A percentile compares a stretch with the other conserved stretches of the same genome.
phyloP scores from a whole-genome alignment of 2,113 vertebrate species.

The Vulpes vulpes region DNA sequence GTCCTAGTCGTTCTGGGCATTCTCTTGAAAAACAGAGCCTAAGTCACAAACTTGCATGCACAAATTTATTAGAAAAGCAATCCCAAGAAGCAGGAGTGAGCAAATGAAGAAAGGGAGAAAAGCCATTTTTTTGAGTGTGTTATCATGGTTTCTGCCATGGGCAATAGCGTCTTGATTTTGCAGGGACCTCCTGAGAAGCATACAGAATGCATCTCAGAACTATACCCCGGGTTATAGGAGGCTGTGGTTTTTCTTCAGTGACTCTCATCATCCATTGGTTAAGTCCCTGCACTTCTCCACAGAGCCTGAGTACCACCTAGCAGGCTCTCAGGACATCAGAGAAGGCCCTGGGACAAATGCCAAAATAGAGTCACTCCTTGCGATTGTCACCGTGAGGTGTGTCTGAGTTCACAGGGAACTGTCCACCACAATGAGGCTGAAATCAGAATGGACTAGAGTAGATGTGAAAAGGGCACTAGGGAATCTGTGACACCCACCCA shows the following conservation, averaged over 20 bases:
- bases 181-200: neutral
- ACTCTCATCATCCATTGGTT: neutral
- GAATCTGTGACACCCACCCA: neutral
- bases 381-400: neutral
- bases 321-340: neutral
- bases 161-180: neutral
- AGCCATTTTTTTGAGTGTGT: neutral
- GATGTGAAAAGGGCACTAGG: neutral
- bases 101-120: neutral
- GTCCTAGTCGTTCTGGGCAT: neutral
- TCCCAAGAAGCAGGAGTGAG: neutral
- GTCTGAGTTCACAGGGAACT: neutral
- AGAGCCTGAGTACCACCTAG: slow-evolving; percentile 2
- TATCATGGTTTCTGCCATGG: neutral
- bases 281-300: neutral
- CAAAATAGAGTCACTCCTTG: neutral
- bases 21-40: neutral
- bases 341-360: neutral
- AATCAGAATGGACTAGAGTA: neutral
- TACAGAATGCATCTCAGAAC: neutral
- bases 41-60: neutral
- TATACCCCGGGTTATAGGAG: neutral
- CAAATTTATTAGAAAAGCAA: neutral
- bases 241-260: neutral
- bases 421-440: neutral